These are phyloP conservation scores for Eugnorisma glareosa DNA, from an alignment of 2,888 invertebrate genomes.

Conservation along the genomic window DNA sequence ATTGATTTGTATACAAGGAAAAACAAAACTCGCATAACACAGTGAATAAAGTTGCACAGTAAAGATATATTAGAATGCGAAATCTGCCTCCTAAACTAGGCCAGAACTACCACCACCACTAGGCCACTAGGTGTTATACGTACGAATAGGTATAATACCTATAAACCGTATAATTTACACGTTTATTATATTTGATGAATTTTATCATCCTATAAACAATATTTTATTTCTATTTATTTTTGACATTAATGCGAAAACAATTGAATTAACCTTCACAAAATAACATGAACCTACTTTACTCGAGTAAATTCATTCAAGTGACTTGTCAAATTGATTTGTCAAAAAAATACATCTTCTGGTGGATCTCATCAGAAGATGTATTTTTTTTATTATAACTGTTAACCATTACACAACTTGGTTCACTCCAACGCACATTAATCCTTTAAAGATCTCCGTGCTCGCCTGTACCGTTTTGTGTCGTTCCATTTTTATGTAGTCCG, in stretches of 20 bases:
- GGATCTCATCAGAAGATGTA: background rate
- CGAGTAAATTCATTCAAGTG: background rate
- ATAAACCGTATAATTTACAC: background rate
- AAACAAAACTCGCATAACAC: no score
- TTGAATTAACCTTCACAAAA: background rate
- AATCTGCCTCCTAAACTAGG: no score
- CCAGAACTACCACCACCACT: no score
- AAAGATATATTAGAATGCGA: no score
- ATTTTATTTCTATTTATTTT: background rate
- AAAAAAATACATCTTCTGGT: no score
- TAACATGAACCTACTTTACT: background rate
- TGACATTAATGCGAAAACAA: background rate
- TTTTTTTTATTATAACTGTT: background rate
- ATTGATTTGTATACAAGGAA: no score
- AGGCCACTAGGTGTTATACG: no score
- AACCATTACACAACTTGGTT: background rate
- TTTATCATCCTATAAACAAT: background rate
- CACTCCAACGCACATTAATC: background rate
- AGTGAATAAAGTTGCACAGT: no score
- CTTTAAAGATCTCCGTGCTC: conserved; percentile 36
- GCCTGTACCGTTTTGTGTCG: conserved; percentile 80
- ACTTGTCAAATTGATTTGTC: background rate
- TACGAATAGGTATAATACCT: no score
- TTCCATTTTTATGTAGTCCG: conserved; percentile 81
- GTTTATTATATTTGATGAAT: background rate